Conservation (phyloP, 2,113 vertebrate species). For the Centropus bengalensis region DNA sequence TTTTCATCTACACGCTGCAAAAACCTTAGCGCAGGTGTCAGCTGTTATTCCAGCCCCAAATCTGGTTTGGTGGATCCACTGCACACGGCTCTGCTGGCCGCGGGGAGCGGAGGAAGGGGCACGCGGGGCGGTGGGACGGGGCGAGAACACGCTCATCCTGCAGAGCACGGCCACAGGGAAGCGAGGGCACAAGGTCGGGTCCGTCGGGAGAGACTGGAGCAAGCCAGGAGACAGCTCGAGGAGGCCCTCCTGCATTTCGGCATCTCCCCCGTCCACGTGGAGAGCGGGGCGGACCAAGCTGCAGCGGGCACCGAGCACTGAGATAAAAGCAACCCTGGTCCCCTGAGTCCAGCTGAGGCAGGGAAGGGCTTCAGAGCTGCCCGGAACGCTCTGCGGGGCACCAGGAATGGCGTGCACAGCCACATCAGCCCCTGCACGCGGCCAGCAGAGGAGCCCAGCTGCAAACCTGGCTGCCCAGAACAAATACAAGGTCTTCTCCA, state of each 20-base stretch:
- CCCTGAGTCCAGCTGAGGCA: not conserved
- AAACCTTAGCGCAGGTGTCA: not conserved
- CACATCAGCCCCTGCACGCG: not conserved
- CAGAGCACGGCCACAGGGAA: not conserved
- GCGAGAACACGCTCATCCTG: too few species aligned
- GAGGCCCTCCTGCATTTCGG: not conserved
- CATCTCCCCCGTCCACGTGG: not conserved
- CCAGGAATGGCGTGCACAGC: not conserved
- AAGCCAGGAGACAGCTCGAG: not conserved
- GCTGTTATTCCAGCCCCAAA: not conserved
- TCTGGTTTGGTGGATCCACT: not conserved
- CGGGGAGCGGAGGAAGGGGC: not conserved
- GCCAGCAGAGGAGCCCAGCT: not conserved
- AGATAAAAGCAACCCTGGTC: not conserved
- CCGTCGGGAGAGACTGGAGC: not conserved
- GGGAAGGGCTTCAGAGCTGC: not conserved
- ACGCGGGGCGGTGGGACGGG: too few species aligned
- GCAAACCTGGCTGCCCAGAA: not conserved
- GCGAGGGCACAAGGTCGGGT: not conserved
- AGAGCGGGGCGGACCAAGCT: not conserved
- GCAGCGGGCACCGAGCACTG: not conserved
- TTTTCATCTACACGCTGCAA: not conserved
- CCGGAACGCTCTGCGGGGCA: not conserved
- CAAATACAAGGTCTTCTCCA: not conserved
- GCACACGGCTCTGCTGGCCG: not conserved